phyloP scores from a whole-genome alignment of 2,113 vertebrate species.

The Cebus imitator region DNA sequence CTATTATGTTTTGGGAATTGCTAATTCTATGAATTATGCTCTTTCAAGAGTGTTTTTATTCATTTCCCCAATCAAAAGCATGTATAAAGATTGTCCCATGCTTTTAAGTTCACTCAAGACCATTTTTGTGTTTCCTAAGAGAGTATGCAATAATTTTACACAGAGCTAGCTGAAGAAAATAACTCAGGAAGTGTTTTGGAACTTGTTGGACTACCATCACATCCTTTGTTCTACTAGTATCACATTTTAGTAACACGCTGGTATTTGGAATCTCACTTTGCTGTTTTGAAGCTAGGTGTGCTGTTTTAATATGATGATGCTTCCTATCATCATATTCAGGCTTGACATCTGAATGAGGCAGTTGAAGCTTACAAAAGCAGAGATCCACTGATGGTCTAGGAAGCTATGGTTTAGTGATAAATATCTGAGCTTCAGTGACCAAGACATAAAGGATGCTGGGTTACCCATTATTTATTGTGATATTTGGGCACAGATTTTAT shows the following conservation, averaged over 20 bases:
- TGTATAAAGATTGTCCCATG: not conserved
- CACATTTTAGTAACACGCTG: too few species aligned
- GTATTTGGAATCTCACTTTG: not conserved
- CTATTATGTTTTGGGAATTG: not conserved
- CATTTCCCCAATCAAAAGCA: slow-evolving; percentile 32
- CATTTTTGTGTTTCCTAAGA: slow-evolving; percentile 12
- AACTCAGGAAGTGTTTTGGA: not conserved
- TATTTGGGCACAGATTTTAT: not conserved
- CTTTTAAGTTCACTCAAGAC: slow-evolving; percentile 23
- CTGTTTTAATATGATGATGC: not conserved
- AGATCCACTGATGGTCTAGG: not conserved
- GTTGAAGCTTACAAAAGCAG: not conserved
- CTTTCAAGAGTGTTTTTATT: slow-evolving; percentile 45
- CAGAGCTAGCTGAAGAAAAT: not conserved
- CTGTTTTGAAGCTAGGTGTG: not conserved
- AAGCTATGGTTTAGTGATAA: not conserved
- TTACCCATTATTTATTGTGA: not conserved
- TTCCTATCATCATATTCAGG: not conserved
- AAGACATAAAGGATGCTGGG: fast-evolving
- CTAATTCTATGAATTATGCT: slow-evolving; percentile 17
- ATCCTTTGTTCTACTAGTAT: not conserved
- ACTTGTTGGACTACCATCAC: not conserved
- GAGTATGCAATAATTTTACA: not conserved
- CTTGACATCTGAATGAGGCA: not conserved
- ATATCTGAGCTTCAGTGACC: not conserved